Base-by-base conservation (phyloP, 2,113 vertebrate species). In the Cheirogaleus medius region DNA sequence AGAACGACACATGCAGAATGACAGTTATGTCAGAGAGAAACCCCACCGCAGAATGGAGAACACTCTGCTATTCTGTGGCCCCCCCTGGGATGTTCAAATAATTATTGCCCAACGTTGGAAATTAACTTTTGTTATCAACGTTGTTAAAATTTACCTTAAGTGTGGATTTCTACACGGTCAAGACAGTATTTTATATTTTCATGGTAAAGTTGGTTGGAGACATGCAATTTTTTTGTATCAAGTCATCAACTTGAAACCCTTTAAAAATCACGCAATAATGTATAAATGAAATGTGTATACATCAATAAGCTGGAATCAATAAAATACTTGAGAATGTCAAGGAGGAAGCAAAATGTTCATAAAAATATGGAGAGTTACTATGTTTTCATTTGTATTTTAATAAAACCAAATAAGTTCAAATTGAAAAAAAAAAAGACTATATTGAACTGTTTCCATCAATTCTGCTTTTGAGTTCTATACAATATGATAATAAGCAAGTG, bases 11-110 rank as follows among this genome's bases (percentile, higher is more conserved):
- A 63, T 6, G 4, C 9, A 49, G 6, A 54, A 34, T 0, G 8
- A 27, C 60, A 94, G 94, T 95, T 95, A 94, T 56, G 83, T 96
- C 94, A 58, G 69, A 12, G 89, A 74, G 37, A 71, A 95, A 86
- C 10, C 64, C 49, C 3, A 17, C 13, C 74, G 42, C 60, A 84
- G 25, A 91, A 85, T 5, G 34, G 18, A 93, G 15, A 58, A 71
- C 14, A 1, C 0, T 0, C 25, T 20, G 64, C 71, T 29, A 64
- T 2, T 34, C 42, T 66, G 23, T 42, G 3, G 25, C 13, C 39
- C 44, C 49, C 21, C 3, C 5, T 32, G 47, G 74, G 34, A 69
- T 56, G 20, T 86, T 82, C 89, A 39, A 78, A 42, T 66, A 60
- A 77, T 25, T 21, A 56, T 32, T 64, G 49, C 15, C n/a, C 39